Evolutionary conservation across 2,797 vertebrate genomes (phyloP), one percentile per base, ranked within the genome.

Genomic region (Gambusia yucatana): DNA sequence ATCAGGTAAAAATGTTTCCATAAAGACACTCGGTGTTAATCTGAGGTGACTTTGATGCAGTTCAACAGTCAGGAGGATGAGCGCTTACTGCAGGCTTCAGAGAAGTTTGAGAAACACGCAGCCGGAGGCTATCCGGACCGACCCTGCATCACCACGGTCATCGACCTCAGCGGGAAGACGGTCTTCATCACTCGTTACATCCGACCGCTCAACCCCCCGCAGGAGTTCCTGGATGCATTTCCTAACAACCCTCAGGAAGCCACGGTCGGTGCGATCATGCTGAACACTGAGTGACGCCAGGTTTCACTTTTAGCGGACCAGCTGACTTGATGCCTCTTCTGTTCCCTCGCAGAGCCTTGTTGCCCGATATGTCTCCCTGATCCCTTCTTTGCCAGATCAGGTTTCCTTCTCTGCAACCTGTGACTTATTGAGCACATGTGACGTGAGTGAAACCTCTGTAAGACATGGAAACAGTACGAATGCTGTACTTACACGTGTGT

Each of bases 381-480:
- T 99, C 77, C 98, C 98, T 1, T 99, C 96, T 81, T 90, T 98
- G 87, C 98, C 98, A 0, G 98, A 99, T 82, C 95, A 93, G 0
- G 96, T 98, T 41, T 97, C 97, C 0, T 99, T 99, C 82, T 95
- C 97, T n/a, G 96, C 96, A 3, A 77, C 96, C 75, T 99, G 98
- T 91, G 97, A 99, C 87, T 93, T 99, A 47, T 99, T 98, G 98
- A 98, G 96, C 89, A 98, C 97, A 6, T 98, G 97, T 16, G 97
- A 98, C 22, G 98, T 99, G 92, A 98, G 98, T 83, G 17, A 77
- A 65, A 4, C 1, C 6, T 75, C 48, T 59, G 2, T 57, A 20
- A 77, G 33, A 2, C 8, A 16, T 44, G 43, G 25, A n/a, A 8
- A 57, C 65, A 0, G 3, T 50, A 9, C 72, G 59, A 17, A 65